Evolutionary conservation across 30 jellyfish, hydroid and myxozoan genomes (phyloP), one percentile per base, ranked within the genome.

Genomic region (Aurelia aurita): DNA sequence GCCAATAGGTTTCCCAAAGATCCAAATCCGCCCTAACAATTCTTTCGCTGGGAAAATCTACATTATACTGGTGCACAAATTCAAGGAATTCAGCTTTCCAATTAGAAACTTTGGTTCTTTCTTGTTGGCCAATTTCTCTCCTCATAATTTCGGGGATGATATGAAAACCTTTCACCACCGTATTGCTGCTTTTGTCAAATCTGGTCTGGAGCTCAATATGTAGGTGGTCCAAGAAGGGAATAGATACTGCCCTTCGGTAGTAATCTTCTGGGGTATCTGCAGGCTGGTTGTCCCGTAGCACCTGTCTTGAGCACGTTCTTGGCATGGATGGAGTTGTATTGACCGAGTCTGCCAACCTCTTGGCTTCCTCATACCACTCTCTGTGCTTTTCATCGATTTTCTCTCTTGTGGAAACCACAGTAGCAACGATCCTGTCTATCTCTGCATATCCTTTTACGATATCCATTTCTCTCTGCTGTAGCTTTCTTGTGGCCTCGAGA

Each of bases 241-340:
- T 63, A 5, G 53, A 15, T 10, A 63, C 35, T 16, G 45, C n/a
- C 45, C 75, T 63, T 21, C 75, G 54, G 18, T 63, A 63, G 45
- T 63, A 25, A 18, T 20, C 53, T 63, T 63, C 53, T n/a, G 45
- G 45, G n/a, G 75, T n/a, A 4, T n/a, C 45, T 3, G 75, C 75
- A 63, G 75, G 75, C 7, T 63, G 75, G 54, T 63, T 63, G 11
- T 20, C 45, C 45, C 45, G 54, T 26, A 63, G 75, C 45, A 63
- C 11, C 45, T 63, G 49, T 63, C 75, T 63, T 21, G 45, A 21
- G 45, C 75, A 63, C 10, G 45, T 21, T n/a, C 75, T 21, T 63
- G 75, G 75, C 75, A 63, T 63, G 45, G 75, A 63, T 63, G 45
- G 45, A 21, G 8, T 4, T 63, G 75, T n/a, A 26, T 26, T 26